Conservation (phyloP, 2,797 vertebrate genomes). For the Ciconia nigra region DNA sequence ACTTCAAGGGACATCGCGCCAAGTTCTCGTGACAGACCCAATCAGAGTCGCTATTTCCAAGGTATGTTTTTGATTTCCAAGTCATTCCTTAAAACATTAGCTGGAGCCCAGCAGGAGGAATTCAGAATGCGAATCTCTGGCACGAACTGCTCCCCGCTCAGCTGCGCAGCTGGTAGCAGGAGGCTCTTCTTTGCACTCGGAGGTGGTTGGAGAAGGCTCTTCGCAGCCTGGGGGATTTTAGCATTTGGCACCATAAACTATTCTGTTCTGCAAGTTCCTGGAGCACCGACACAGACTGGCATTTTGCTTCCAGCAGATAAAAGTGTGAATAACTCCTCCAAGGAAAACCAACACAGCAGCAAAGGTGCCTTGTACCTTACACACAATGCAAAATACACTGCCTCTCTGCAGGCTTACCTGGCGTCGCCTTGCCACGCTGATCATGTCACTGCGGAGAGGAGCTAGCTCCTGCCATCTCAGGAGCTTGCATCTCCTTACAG, state of each 20-base stretch:
- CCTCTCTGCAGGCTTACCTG: not conserved
- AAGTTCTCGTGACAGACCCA: not conserved
- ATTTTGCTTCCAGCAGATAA: not conserved
- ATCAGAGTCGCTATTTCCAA: not conserved
- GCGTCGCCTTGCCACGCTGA: accelerated
- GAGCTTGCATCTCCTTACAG: not conserved
- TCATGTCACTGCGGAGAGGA: accelerated
- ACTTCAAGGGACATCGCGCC: accelerated
- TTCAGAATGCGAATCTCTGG: not conserved
- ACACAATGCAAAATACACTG: not conserved
- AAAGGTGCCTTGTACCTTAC: too few relatives aligned
- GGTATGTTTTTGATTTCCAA: not conserved
- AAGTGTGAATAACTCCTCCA: not conserved
- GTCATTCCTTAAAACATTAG: not conserved
- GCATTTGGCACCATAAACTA: not conserved
- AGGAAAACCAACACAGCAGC: not conserved
- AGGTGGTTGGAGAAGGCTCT: not conserved
- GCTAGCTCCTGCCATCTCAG: not conserved
- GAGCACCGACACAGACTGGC: not conserved
- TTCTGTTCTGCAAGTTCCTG: not conserved
- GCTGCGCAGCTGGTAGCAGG: not conserved
- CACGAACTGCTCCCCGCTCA: not conserved
- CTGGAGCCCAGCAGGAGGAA: not conserved
- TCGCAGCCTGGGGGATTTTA: not conserved
- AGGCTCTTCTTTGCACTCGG: not conserved